These are phyloP conservation scores for Cololabis saira DNA, from an alignment of 2,113 vertebrate genomes.

Conservation along the genomic window DNA sequence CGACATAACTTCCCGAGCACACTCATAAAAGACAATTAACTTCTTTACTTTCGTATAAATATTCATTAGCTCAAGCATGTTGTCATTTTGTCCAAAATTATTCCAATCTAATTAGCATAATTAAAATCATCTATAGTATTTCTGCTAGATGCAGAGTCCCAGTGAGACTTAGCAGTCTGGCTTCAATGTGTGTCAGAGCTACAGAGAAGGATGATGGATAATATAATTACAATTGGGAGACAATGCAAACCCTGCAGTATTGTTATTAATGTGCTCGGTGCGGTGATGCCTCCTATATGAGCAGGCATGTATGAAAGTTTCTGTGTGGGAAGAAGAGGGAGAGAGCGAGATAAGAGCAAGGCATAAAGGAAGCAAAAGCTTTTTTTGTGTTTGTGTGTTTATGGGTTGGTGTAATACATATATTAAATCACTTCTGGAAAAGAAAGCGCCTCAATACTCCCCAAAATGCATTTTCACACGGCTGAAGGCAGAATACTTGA, in stretches of 20 bases:
- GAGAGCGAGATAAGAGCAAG: constrained; percentile 4
- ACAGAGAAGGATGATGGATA: constrained; percentile 65
- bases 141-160: constrained; percentile 40
- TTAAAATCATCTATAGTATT: constrained; percentile 73
- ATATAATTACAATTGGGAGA: constrained; percentile 68
- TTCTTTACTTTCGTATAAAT: constrained; percentile 61
- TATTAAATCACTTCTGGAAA: no score
- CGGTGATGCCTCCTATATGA: constrained; percentile 46
- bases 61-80: constrained; percentile 65
- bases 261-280: constrained; percentile 68
- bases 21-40: constrained; percentile 65
- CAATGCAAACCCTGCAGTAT: constrained; percentile 57
- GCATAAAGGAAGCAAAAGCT: background rate
- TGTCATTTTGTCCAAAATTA: constrained; percentile 68
- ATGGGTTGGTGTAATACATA: background rate
- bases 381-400: background rate
- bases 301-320: constrained; percentile 29
- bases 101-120: constrained; percentile 73
- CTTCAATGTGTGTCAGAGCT: constrained; percentile 53
- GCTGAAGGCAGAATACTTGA: no score
- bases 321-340: constrained; percentile 5
- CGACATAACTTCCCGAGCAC: constrained; percentile 35
- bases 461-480: no score
- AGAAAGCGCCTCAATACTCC: no score
- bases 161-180: constrained; percentile 43